Percentiles rank a stretch among this genome's conserved stretches.
Conservation (phyloP, 1,140 invertebrate species). For the Colletes latitarsis region DNA sequence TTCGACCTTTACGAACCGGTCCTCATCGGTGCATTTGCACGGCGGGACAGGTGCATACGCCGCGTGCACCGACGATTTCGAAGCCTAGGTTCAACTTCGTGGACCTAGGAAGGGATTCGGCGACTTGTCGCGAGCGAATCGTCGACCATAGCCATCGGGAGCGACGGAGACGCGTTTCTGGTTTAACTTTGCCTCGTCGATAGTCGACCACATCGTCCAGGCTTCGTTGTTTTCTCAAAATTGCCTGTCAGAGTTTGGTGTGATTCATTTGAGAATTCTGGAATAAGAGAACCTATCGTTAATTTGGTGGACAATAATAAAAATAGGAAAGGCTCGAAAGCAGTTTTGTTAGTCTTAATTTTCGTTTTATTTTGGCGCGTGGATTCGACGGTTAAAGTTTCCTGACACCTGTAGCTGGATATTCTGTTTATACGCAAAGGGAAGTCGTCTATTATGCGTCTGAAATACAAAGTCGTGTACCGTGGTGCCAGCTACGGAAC, state of each 20-base stretch:
- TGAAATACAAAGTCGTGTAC: constrained; percentile 46
- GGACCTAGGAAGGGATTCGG: neutral
- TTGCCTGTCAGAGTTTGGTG: too few species aligned
- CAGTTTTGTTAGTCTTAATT: too few species aligned
- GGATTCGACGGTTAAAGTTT: too few species aligned
- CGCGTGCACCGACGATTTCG: neutral
- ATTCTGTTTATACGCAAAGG: neutral
- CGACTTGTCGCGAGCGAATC: neutral
- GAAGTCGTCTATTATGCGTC: constrained; percentile 47
- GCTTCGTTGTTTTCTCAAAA: too few species aligned
- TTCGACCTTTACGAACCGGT: constrained; percentile 66
- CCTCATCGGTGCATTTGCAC: constrained; percentile 49
- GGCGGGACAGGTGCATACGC: constrained; percentile 58
- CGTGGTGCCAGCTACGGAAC: constrained; percentile 46
- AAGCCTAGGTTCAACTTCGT: neutral
- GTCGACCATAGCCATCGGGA: neutral
- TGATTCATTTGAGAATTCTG: too few species aligned
- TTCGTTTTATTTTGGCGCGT: too few species aligned
- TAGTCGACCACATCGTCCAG: too few species aligned
- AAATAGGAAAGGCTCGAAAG: too few species aligned
- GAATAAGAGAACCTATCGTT: too few species aligned
- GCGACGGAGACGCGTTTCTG: constrained; percentile 25
- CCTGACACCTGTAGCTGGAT: too few species aligned
- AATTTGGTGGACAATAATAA: too few species aligned
- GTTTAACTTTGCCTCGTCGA: too few species aligned